Percentiles rank a stretch among this genome's conserved stretches.
phyloP scores from a whole-genome alignment of 2,113 vertebrate species.

The Pleuronectes platessa region DNA sequence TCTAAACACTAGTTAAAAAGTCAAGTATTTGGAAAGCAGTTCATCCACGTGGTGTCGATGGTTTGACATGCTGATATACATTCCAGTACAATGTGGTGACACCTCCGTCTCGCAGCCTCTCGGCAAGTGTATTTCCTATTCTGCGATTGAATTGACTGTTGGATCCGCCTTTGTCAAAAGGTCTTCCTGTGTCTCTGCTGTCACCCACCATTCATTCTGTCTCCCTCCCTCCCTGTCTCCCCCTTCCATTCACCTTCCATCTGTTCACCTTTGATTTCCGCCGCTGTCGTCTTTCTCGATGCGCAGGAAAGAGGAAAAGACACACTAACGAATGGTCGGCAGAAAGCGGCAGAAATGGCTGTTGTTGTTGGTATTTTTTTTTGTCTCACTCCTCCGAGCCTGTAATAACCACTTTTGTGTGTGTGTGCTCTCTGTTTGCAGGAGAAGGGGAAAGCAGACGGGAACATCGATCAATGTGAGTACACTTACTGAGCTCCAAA shows the following conservation, averaged over 20 bases:
- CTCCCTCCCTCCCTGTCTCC: background rate
- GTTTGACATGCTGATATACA: constrained; percentile 22
- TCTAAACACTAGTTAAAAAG: background rate
- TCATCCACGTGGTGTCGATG: constrained; percentile 4
- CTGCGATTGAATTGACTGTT: constrained; percentile 31
- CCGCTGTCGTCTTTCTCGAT: constrained; percentile 22
- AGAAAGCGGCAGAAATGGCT: constrained; percentile 35
- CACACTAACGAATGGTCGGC: constrained; percentile 32
- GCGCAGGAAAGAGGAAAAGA: constrained; percentile 20
- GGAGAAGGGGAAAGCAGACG: constrained; percentile 71
- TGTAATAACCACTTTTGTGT: constrained; percentile 71
- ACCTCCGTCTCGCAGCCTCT: constrained; percentile 24
- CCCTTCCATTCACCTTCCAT: constrained; percentile 1
- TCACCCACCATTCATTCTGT: constrained; percentile 17
- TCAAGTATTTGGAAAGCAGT: background rate
- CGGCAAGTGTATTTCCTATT: constrained; percentile 36
- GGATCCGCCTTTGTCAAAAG: constrained; percentile 1
- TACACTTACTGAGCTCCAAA: constrained; percentile 74
- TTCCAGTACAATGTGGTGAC: constrained; percentile 10
- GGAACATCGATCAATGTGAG: constrained; percentile 78
- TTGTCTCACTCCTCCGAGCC: constrained; percentile 54
- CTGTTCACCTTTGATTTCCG: constrained; percentile 36
- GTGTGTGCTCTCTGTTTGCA: constrained; percentile 74
- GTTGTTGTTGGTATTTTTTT: constrained; percentile 15
- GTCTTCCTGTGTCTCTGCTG: constrained; percentile 8